Evolutionary conservation across 2,888 invertebrate species (phyloP).

Genomic region (Hyposoter didymator): DNA sequence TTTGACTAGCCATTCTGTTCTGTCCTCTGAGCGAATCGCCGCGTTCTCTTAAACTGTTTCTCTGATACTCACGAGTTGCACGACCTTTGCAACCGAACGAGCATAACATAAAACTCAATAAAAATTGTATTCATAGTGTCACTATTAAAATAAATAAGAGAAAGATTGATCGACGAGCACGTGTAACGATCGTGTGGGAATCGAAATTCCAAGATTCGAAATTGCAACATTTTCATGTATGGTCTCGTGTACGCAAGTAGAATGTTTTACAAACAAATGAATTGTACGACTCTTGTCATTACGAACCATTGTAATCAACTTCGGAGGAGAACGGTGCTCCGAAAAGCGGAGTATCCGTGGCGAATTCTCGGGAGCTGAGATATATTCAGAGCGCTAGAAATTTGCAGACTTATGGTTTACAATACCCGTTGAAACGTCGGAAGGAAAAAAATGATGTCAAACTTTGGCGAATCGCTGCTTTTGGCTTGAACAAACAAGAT

Average conservation of each 20-base stretch:
- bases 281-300: conserved; percentile 12
- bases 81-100: not conserved
- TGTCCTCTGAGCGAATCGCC: not conserved
- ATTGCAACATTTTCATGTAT: conserved; percentile 13
- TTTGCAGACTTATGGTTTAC: not conserved
- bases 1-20: conserved; percentile 11
- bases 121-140: conserved; percentile 21
- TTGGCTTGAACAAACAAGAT: not conserved
- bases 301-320: conserved; percentile 6
- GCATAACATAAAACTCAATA: conserved; percentile 13
- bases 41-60: not conserved
- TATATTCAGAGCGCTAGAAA: not conserved
- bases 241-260: conserved; percentile 15
- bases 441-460: not conserved
- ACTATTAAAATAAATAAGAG: conserved; percentile 14
- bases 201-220: not conserved
- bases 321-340: not conserved
- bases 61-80: conserved; percentile 13
- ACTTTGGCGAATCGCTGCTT: not conserved
- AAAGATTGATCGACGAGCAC: not conserved
- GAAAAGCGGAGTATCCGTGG: not conserved
- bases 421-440: not conserved
- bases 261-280: conserved; percentile 1
- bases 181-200: conserved; percentile 2
- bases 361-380: not conserved